Base-by-base conservation (phyloP, 1,140 invertebrate species). In the Drosophila micromelanica region DNA sequence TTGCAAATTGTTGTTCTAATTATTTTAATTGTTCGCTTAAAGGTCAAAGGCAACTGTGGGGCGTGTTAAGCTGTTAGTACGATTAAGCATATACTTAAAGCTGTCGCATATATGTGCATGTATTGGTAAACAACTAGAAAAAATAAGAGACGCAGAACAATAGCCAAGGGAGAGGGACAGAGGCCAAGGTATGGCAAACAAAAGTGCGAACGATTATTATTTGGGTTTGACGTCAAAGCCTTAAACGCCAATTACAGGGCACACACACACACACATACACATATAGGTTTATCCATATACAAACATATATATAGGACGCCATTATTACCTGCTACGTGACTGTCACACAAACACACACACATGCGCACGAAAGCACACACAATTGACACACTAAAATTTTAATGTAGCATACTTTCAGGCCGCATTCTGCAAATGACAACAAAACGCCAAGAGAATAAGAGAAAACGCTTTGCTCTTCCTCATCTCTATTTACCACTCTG, bases 381-480 rank as follows among this genome's bases (percentile, higher is more conserved):
- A 87, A 82, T 89, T 87, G 84, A 86, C 79, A 82, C 84, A 87
- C 76, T 87, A 89, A 81, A 87, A 87, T 87, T 89, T 87, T 89
- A 87, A 87, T 87, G 87, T 73, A 84, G 84, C 84, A 89, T 87
- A 87, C 79, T 87, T 87, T 84, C 63, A 76, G 73, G 67, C 60
- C 67, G 77, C 76, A 87, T 59, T 69, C 81, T 86, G 78, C 78
- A 81, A 78, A 78, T 78, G 78, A 87, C 81, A 81, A 87, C 78
- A 87, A 82, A 72, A 49, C 30, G 46, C 15, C 9, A 13, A 45
- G 13, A 32, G 17, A 13, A 27, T 5, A n/a, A 56, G 35, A 38
- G 15, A 11, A 15, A 37, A 38, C 40, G n/a, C n/a, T 13, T 20
- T 3, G 12, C 55, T 61, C 13, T 57, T 17, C 27, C 32, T 3